Evolutionary conservation across 2,113 vertebrate genomes (phyloP), one percentile per base, ranked within the genome.

Genomic region (Benthochromis sp.): DNA sequence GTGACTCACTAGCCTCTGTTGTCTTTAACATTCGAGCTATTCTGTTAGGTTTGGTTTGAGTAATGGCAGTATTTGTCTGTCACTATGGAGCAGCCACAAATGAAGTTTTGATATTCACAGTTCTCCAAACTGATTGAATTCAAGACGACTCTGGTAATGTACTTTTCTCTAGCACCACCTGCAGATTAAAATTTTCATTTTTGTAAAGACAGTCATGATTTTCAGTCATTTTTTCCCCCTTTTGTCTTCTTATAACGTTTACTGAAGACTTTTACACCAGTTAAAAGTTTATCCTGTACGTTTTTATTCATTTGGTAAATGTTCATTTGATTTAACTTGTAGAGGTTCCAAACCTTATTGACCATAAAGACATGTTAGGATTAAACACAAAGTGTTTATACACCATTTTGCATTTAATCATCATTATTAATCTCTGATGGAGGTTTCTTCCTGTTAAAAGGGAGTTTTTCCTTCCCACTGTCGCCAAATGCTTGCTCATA

Each of bases 391-490:
- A 61, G 63, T 69, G 19, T 69, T 69, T 69, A 69, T 69, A 2
- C 11, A 69, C n/a, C n/a, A 40, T 24, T 69, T 69, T 40, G 36
- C 36, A 40, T 69, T 69, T 69, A 40, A 69, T 40, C n/a, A 40
- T 69, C 12, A 40, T 40, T 24, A 40, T 69, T 40, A 24, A 0
- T 0, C 36, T 40, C 63, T 9, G 63, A 36, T 9, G 36, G 0
- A 69, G 63, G 7, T 69, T 69, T 69, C 36, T 40, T 69, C 36
- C 63, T 69, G 63, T 69, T 69, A 69, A 69, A 69, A 9, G 12
- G n/a, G 36, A 69, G n/a, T 40, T 24, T 69, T 69, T 40, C 36
- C 7, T 40, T 69, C 36, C 12, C n/a, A 6, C 36, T 14, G 63
- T 40, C 2, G 3, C 63, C 63, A 69, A 69, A 40, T 40, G n/a